A percentile compares a stretch with the other conserved stretches of the same genome.
Evolutionary conservation across 92 coral and sea anemone genomes (phyloP).

Genomic region (Heteractis magnifica): DNA sequence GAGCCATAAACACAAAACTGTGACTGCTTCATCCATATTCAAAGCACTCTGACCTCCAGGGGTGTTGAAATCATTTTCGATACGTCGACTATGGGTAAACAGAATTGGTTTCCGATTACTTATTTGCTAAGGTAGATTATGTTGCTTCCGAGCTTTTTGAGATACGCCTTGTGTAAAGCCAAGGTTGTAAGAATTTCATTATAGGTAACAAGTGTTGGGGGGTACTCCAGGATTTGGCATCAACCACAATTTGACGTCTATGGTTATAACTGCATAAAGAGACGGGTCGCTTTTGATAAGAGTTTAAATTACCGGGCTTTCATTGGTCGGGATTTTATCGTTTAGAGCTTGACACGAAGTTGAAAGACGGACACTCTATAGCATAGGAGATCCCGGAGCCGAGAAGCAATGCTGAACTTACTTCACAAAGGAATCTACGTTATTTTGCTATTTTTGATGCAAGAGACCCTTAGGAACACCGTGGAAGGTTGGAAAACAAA

Average conservation of each 20-base stretch:
- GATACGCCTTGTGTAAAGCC: slow-evolving; percentile 29
- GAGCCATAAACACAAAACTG: slow-evolving; percentile 7
- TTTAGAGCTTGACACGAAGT: slow-evolving; percentile 36
- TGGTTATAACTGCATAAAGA: not conserved
- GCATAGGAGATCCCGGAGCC: slow-evolving; percentile 9
- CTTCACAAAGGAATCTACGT: slow-evolving; percentile 8
- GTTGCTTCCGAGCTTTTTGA: slow-evolving; percentile 31
- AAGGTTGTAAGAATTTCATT: slow-evolving; percentile 1
- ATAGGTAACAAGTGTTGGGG: slow-evolving; percentile 27
- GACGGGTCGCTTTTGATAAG: slow-evolving; percentile 31
- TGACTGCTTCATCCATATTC: slow-evolving; percentile 10
- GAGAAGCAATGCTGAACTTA: slow-evolving; percentile 21
- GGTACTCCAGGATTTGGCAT: not conserved
- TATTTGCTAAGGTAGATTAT: slow-evolving; percentile 36
- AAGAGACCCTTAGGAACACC: slow-evolving; percentile 13
- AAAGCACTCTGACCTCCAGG: slow-evolving; percentile 30
- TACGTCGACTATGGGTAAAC: slow-evolving; percentile 44
- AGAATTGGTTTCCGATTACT: slow-evolving; percentile 61
- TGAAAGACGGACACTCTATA: slow-evolving; percentile 27
- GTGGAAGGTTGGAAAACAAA: slow-evolving; percentile 31
- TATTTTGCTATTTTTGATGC: slow-evolving; percentile 30
- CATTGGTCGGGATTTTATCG: slow-evolving; percentile 35
- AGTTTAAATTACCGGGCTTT: slow-evolving; percentile 26
- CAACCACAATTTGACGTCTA: not conserved
- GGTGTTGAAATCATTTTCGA: slow-evolving; percentile 52